phyloP scores from a whole-genome alignment of 1,140 invertebrate species.

The Temnothorax longispinosus region DNA sequence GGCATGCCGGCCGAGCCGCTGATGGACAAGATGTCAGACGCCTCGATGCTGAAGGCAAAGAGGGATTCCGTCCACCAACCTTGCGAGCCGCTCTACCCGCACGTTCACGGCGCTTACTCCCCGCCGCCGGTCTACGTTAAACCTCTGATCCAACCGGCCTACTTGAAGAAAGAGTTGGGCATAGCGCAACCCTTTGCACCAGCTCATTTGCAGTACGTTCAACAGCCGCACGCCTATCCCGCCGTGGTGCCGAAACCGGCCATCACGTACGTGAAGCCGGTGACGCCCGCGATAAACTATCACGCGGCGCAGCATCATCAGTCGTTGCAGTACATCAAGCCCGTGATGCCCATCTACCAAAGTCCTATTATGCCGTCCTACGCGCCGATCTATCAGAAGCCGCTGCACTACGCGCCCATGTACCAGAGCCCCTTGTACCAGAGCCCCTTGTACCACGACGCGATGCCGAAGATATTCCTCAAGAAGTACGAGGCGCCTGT shows the following conservation, averaged over 20 bases:
- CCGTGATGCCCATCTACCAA: slow-evolving; percentile 62
- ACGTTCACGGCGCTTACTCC: slow-evolving; percentile 62
- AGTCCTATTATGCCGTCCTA: slow-evolving; percentile 73
- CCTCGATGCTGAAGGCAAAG: slow-evolving; percentile 74
- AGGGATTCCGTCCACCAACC: slow-evolving; percentile 74
- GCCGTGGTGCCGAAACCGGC: slow-evolving; percentile 63
- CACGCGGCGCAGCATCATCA: slow-evolving; percentile 55
- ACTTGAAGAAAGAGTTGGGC: slow-evolving; percentile 68
- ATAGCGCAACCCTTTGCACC: slow-evolving; percentile 19
- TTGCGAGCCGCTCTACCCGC: slow-evolving; percentile 77
- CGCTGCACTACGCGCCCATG: slow-evolving; percentile 67
- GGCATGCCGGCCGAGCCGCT: slow-evolving; percentile 60
- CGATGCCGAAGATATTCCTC: slow-evolving; percentile 48
- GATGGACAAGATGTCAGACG: slow-evolving; percentile 65
- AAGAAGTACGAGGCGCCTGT: slow-evolving; percentile 60
- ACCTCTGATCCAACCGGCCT: slow-evolving; percentile 64
- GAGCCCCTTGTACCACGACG: slow-evolving; percentile 58
- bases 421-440: slow-evolving; percentile 72
- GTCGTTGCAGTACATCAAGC: slow-evolving; percentile 37
- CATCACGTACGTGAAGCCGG: slow-evolving; percentile 73
- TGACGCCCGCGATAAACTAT: slow-evolving; percentile 44
- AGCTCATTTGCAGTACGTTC: slow-evolving; percentile 61
- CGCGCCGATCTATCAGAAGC: slow-evolving; percentile 72
- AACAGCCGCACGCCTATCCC: slow-evolving; percentile 64
- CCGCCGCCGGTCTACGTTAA: slow-evolving; percentile 66